Conservation (phyloP, 92 coral and sea anemone genomes). For the Phenganax subtilis region DNA sequence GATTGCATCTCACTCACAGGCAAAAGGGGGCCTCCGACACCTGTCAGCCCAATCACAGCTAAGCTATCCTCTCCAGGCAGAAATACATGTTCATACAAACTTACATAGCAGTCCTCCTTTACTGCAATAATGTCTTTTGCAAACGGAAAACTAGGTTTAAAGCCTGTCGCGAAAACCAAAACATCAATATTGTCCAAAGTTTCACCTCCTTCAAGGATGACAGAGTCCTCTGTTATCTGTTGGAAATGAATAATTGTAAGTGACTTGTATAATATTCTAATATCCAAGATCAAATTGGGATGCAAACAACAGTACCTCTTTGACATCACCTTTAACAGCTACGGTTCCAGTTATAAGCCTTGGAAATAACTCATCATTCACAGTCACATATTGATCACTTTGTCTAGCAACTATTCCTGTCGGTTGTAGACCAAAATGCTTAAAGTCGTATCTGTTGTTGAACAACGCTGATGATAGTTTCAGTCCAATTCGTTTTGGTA, state of each 20-base stretch:
- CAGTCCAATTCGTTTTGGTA: neutral
- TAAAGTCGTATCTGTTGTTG: conserved; percentile 35
- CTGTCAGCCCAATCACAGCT: conserved; percentile 41
- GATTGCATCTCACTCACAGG: conserved; percentile 45
- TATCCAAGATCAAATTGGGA: no score
- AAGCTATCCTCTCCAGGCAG: conserved; percentile 33
- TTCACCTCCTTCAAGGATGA: conserved; percentile 63
- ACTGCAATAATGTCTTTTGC: conserved; percentile 49
- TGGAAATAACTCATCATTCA: conserved; percentile 81
- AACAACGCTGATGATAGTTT: neutral
- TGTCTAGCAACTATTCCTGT: conserved; percentile 22
- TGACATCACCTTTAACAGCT: conserved; percentile 54
- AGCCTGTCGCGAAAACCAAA: conserved; percentile 74
- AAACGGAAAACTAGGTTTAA: conserved; percentile 56
- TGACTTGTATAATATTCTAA: no score
- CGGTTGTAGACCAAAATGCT: conserved; percentile 66
- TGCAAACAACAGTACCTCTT: neutral
- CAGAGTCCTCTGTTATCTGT: conserved; percentile 44
- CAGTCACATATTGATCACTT: conserved; percentile 8
- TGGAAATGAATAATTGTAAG: no score
- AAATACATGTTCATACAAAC: conserved; percentile 54
- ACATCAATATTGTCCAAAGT: conserved; percentile 65
- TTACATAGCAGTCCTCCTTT: conserved; percentile 37
- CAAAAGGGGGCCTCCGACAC: conserved; percentile 10
- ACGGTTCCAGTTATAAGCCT: conserved; percentile 74